These are phyloP conservation scores for Linnaemya tessellans DNA, from an alignment of 2,888 invertebrate genomes.

Conservation along the genomic window DNA sequence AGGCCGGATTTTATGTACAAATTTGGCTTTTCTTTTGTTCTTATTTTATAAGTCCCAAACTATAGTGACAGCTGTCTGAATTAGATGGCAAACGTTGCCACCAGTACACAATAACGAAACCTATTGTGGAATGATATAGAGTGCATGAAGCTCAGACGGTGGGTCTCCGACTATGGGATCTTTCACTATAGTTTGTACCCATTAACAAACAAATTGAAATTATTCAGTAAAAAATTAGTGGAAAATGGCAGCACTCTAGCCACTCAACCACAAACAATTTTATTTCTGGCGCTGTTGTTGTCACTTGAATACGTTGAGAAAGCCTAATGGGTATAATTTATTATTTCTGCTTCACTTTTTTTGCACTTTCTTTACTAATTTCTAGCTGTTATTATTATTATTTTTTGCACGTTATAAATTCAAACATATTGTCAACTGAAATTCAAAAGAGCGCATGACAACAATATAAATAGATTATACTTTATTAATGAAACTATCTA, in stretches of 20 bases:
- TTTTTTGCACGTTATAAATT: not conserved
- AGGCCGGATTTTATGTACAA: no score
- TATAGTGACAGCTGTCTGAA: no score
- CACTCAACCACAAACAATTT: not conserved
- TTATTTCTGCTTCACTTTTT: slow-evolving; percentile 25
- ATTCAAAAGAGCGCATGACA: not conserved
- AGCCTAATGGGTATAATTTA: slow-evolving; percentile 20
- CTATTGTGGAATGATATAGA: no score
- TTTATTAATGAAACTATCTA: no score
- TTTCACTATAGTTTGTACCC: no score
- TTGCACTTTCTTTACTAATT: slow-evolving; percentile 44
- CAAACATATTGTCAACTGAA: not conserved
- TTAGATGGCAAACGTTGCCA: no score
- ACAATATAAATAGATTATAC: not conserved
- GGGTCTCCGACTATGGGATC: no score
- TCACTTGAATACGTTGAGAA: slow-evolving; percentile 24
- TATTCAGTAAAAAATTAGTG: not conserved
- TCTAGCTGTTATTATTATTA: slow-evolving; percentile 11
- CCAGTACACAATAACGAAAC: no score
- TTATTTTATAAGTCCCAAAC: no score
- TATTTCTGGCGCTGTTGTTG: not conserved
- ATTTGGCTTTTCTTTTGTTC: no score
- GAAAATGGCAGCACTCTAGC: not conserved
- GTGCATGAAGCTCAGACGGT: no score
- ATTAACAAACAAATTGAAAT: no score